These are phyloP conservation scores for Charadrius vociferus DNA, from an alignment of 2,113 vertebrate species.

Conservation along the genomic window DNA sequence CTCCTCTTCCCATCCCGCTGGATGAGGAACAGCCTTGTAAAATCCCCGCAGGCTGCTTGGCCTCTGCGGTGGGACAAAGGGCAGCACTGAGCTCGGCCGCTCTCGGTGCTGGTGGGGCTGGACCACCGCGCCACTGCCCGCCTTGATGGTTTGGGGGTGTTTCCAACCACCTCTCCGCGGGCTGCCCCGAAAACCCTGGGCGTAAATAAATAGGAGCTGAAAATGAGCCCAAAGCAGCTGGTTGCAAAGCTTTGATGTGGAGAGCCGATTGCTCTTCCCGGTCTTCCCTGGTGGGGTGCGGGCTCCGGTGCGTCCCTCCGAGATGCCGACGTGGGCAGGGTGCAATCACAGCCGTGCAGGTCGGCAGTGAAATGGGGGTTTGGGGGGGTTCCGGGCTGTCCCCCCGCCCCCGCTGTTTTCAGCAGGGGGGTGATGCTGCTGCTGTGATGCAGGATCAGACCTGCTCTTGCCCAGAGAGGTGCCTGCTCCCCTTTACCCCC, in stretches of 20 bases:
- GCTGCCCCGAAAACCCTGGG: not conserved
- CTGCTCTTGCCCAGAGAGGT: not conserved
- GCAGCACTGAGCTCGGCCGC: not conserved
- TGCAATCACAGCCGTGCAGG: not conserved
- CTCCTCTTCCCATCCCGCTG: not conserved
- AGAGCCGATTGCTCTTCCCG: accelerated
- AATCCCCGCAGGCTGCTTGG: not conserved
- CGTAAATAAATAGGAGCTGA: not conserved
- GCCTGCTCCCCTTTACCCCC: not conserved
- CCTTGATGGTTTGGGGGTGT: not conserved
- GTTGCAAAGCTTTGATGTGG: not conserved
- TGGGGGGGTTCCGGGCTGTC: accelerated
- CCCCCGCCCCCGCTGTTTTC: not conserved
- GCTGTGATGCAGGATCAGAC: not conserved
- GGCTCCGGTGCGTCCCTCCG: not conserved
- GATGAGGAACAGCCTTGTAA: accelerated
- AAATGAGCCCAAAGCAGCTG: not conserved
- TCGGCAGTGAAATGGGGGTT: not conserved
- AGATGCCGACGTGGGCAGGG: not conserved
- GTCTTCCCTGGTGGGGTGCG: not conserved
- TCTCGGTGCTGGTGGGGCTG: accelerated
- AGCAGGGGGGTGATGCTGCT: not conserved
- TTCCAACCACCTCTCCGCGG: not conserved
- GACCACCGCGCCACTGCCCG: not conserved
- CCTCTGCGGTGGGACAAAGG: not conserved